Evolutionary conservation across 1,140 invertebrate genomes (phyloP).

Genomic region (Cephus cinctus): DNA sequence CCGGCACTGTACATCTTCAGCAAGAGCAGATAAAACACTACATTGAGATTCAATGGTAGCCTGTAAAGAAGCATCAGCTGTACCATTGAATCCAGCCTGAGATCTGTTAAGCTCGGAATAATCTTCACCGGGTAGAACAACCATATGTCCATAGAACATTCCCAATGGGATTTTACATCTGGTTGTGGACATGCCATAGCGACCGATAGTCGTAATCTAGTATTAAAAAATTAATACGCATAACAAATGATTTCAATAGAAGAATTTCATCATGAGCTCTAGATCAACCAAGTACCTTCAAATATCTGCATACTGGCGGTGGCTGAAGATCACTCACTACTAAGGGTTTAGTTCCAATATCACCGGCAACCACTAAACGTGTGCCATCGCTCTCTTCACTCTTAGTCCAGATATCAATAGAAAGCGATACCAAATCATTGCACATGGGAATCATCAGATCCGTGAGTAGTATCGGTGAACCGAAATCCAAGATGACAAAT

Average conservation of each 20-base stretch:
- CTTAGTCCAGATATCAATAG: slow-evolving; percentile 85
- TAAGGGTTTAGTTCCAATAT: slow-evolving; percentile 80
- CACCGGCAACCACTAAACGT: slow-evolving; percentile 80
- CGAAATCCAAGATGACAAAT: slow-evolving; percentile 90
- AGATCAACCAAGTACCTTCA: slow-evolving; percentile 66
- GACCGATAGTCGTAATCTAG: slow-evolving; percentile 81
- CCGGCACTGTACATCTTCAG: slow-evolving; percentile 80
- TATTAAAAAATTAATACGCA: slow-evolving; percentile 8
- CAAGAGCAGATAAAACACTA: slow-evolving; percentile 59
- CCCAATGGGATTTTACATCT: slow-evolving; percentile 87
- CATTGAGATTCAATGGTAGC: slow-evolving; percentile 58
- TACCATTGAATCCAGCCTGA: slow-evolving; percentile 34
- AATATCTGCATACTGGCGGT: slow-evolving; percentile 81
- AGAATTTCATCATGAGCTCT: not conserved
- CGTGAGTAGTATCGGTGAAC: slow-evolving; percentile 79
- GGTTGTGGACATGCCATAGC: slow-evolving; percentile 87
- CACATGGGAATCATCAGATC: slow-evolving; percentile 87
- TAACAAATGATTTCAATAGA: slow-evolving; percentile 2
- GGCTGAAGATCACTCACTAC: slow-evolving; percentile 87
- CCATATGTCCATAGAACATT: slow-evolving; percentile 88
- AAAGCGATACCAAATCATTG: slow-evolving; percentile 80
- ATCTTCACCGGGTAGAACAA: slow-evolving; percentile 70
- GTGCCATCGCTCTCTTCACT: slow-evolving; percentile 82
- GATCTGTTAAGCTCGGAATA: slow-evolving; percentile 56
- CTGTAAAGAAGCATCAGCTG: slow-evolving; percentile 45